Conservation (phyloP, 2,888 invertebrate genomes). For the Iselma pallidipennis region DNA sequence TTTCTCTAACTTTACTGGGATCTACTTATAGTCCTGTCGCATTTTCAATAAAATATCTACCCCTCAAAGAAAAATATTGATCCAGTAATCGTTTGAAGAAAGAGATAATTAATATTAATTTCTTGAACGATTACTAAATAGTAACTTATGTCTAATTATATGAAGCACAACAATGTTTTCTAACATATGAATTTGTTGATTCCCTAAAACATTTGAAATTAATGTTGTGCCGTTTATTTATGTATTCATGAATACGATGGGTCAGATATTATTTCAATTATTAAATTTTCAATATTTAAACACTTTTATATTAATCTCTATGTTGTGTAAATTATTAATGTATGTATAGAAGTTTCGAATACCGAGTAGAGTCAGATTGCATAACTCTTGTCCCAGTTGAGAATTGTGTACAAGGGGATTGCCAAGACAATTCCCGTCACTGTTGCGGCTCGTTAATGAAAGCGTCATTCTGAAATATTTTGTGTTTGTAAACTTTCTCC, state of each 20-base stretch:
- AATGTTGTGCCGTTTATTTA: background rate
- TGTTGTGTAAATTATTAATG: constrained; percentile 1
- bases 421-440: background rate
- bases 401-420: background rate
- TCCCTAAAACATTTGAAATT: background rate
- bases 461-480: background rate
- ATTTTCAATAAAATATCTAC: too few species aligned
- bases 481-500: background rate
- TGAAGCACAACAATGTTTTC: too few species aligned
- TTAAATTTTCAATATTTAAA: background rate
- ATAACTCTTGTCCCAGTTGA: background rate
- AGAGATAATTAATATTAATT: too few species aligned
- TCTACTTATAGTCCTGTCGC: too few species aligned
- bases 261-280: background rate
- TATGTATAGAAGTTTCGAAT: background rate
- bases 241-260: background rate
- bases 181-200: too few species aligned
- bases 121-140: too few species aligned
- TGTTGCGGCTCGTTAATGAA: background rate
- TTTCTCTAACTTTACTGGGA: too few species aligned
- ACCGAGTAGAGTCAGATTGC: background rate
- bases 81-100: too few species aligned
- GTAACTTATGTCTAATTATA: too few species aligned
- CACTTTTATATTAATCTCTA: background rate
- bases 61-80: too few species aligned